Percentiles rank a stretch among this genome's conserved stretches.
Conservation (phyloP, 2,113 vertebrate genomes). For the Aptenodytes patagonicus region DNA sequence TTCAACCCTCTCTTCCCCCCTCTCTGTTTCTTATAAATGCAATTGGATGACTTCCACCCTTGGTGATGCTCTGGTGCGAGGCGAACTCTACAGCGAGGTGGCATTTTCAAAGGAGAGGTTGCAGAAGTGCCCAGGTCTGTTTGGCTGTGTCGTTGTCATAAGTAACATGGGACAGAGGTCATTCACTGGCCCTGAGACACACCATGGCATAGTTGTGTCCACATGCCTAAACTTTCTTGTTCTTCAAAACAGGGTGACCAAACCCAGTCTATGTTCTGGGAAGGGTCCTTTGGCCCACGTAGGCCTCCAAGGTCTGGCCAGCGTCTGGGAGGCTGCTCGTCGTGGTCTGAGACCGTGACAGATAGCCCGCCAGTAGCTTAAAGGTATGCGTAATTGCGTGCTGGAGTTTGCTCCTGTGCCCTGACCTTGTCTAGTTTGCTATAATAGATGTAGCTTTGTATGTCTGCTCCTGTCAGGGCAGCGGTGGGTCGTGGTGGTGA, state of each 20-base stretch:
- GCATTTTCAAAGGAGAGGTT: not conserved
- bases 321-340: not conserved
- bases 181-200: not conserved
- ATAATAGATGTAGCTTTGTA: not conserved
- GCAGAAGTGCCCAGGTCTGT: not conserved
- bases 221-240: not conserved
- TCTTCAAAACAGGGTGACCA: not conserved
- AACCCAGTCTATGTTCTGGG: not conserved
- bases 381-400: not conserved
- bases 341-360: not conserved
- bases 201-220: fast-evolving
- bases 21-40: not conserved
- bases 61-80: not conserved
- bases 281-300: not conserved
- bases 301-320: not conserved
- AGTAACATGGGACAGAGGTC: no score
- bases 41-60: not conserved
- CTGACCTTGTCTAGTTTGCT: constrained; percentile 19
- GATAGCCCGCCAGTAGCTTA: not conserved
- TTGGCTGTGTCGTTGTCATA: not conserved
- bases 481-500: not conserved
- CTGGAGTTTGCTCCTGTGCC: not conserved
- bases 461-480: not conserved
- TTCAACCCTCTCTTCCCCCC: not conserved
- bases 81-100: not conserved